phyloP scores from a whole-genome alignment of 1,140 invertebrate genomes.

The Cherax quadricarinatus region DNA sequence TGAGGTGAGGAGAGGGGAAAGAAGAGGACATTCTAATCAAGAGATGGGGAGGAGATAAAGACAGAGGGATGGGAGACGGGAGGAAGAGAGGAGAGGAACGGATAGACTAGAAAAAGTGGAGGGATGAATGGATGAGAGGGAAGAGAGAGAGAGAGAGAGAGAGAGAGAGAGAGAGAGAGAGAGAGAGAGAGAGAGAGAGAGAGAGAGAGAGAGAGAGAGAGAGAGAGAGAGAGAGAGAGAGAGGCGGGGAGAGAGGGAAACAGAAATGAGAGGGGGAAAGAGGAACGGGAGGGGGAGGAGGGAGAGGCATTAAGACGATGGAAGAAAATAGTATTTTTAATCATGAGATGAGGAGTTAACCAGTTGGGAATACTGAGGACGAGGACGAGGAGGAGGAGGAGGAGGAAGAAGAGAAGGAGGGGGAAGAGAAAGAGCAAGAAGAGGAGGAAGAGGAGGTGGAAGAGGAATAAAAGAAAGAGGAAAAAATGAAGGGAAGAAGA shows the following conservation, averaged over 20 bases:
- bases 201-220: background rate
- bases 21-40: no score
- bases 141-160: background rate
- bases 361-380: background rate
- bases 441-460: no score
- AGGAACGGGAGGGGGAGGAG: no score
- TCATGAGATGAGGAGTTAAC: no score
- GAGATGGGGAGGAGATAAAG: no score
- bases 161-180: background rate
- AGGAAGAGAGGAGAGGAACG: background rate
- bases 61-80: background rate
- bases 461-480: no score
- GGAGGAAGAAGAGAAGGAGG: background rate
- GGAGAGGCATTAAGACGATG: background rate
- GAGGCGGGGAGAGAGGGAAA: background rate
- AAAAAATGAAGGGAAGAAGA: no score
- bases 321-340: no score
- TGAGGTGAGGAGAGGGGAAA: no score
- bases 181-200: constrained; percentile 20
- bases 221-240: constrained; percentile 8
- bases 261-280: background rate
- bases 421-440: background rate
- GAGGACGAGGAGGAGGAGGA: background rate
- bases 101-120: background rate
- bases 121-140: background rate